Percentiles rank a stretch among this genome's conserved stretches.
These are phyloP conservation scores for Ceriagrion tenellum DNA, from an alignment of 2,888 invertebrate species.

Conservation along the genomic window DNA sequence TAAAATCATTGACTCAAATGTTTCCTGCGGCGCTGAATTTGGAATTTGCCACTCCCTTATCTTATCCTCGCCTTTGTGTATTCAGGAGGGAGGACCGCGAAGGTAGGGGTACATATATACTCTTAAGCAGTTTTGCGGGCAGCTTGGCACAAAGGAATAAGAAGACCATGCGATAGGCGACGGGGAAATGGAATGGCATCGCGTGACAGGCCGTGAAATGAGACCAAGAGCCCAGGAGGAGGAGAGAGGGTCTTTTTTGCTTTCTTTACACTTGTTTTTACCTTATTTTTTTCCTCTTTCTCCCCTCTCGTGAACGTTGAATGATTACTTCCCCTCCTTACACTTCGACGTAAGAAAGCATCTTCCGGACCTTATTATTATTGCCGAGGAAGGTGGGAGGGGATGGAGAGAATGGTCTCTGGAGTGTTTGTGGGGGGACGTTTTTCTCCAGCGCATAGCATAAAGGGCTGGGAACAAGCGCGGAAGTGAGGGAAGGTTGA, in stretches of 20 bases:
- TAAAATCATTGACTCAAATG: neutral
- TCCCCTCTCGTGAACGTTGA: slow-evolving; percentile 30
- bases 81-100: neutral
- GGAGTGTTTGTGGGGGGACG: neutral
- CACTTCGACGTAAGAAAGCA: neutral
- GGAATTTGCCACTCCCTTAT: neutral
- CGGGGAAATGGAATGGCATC: neutral
- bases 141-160: neutral
- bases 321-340: neutral
- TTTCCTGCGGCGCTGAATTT: neutral
- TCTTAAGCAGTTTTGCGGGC: neutral
- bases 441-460: neutral
- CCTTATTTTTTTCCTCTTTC: neutral
- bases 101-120: neutral
- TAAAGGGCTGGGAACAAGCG: no score
- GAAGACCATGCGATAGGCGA: neutral
- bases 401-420: neutral
- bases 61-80: neutral
- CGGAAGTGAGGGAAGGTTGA: neutral
- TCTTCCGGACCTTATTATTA: slow-evolving; percentile 43
- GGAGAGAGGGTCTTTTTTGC: neutral
- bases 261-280: neutral
- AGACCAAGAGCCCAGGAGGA: neutral
- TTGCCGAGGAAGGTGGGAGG: neutral
- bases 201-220: slow-evolving; percentile 40